Conservation (phyloP, 2,113 vertebrate genomes). For the Colinus virginianus region DNA sequence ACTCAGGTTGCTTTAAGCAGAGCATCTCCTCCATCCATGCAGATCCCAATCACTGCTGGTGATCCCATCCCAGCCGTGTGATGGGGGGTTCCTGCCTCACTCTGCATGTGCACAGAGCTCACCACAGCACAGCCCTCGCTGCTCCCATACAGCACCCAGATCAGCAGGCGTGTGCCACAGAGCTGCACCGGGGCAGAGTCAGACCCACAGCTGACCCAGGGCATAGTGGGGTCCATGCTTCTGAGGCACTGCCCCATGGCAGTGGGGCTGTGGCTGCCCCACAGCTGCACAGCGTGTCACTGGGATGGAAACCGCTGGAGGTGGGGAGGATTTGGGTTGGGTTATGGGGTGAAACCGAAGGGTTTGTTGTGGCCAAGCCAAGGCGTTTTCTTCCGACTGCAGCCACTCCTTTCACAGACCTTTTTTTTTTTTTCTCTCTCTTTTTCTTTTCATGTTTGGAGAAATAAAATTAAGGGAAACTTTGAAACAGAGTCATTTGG, state of each 20-base stretch:
- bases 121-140: accelerated
- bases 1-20: neutral
- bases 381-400: neutral
- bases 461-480: slow-evolving; percentile 58
- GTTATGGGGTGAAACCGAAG: neutral
- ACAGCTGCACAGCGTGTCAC: neutral
- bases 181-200: neutral
- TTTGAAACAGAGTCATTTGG: slow-evolving; percentile 66
- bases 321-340: neutral
- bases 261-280: neutral
- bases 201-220: neutral
- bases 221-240: neutral
- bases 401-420: neutral
- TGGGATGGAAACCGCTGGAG: neutral
- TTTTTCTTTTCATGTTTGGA: slow-evolving; percentile 6
- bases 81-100: neutral
- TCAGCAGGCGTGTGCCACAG: neutral
- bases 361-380: slow-evolving; percentile 33
- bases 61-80: accelerated
- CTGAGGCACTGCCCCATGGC: neutral
- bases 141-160: neutral
- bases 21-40: neutral
- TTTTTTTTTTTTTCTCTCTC: neutral
- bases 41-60: accelerated
- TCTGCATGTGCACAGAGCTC: accelerated